Percentiles rank a stretch among this genome's conserved stretches.
phyloP scores from a whole-genome alignment of 2,113 vertebrate species.

The Scopus umbretta region DNA sequence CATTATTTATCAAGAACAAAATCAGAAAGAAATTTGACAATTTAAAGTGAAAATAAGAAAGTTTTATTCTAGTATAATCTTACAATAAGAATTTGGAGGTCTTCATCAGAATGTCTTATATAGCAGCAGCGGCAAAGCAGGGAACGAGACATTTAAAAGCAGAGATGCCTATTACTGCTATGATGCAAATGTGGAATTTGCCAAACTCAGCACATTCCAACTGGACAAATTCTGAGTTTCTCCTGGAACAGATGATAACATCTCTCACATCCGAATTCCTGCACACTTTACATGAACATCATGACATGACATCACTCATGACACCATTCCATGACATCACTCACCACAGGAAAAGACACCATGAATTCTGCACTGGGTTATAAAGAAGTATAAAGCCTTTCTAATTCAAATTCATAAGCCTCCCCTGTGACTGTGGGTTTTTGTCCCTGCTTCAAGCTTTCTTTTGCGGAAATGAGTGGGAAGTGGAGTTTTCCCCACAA shows the following conservation, averaged over 20 bases:
- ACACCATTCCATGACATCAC: neutral
- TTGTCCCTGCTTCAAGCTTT: neutral
- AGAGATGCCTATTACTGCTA: neutral
- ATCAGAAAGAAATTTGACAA: neutral
- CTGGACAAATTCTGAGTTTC: neutral
- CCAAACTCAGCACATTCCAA: slow-evolving; percentile 4
- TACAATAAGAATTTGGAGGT: neutral
- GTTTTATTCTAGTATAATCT: neutral
- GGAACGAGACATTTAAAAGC: neutral
- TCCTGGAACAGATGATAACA: neutral
- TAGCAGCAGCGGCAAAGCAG: neutral
- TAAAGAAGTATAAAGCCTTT: neutral
- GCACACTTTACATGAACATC: neutral
- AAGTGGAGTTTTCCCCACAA: neutral
- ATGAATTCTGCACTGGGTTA: neutral
- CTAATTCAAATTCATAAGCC: neutral
- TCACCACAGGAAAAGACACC: neutral
- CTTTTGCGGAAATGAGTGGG: neutral
- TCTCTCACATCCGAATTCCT: neutral
- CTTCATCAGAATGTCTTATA: neutral
- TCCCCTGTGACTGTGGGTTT: neutral
- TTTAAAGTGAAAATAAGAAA: neutral
- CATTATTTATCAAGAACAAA: neutral
- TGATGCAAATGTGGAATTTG: neutral
- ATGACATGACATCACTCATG: neutral